A percentile compares a stretch with the other conserved stretches of the same genome.
These are phyloP conservation scores for Arion vulgaris DNA, from an alignment of 1,140 invertebrate genomes.

Conservation along the genomic window DNA sequence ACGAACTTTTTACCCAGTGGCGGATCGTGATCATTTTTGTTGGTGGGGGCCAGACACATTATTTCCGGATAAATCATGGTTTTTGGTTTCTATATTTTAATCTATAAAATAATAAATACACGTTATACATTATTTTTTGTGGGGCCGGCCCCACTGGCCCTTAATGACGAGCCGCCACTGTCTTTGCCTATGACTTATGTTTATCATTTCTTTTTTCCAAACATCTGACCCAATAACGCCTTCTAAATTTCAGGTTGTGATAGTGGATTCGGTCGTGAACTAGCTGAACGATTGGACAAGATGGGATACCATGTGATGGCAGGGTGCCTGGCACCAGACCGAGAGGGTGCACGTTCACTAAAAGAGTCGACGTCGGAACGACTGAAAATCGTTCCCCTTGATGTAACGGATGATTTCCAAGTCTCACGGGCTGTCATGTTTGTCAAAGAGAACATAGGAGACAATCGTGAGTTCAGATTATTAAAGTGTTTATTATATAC, in stretches of 20 bases:
- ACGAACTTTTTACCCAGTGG: too few relatives aligned
- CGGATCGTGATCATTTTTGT: too few relatives aligned
- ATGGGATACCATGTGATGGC: slow-evolving; percentile 76
- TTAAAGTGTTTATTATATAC: not conserved
- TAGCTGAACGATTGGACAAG: slow-evolving; percentile 70
- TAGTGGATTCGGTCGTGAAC: slow-evolving; percentile 65
- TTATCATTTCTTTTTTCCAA: too few relatives aligned
- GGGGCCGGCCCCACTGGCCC: too few relatives aligned
- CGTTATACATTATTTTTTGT: too few relatives aligned
- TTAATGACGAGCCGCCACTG: too few relatives aligned
- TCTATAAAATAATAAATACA: too few relatives aligned
- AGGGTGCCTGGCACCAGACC: slow-evolving; percentile 78
- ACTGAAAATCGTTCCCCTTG: slow-evolving; percentile 59
- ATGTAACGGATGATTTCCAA: slow-evolving; percentile 66
- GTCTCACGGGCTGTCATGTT: slow-evolving; percentile 54
- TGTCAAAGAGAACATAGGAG: slow-evolving; percentile 59
- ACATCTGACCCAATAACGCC: too few relatives aligned
- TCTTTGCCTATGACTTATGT: too few relatives aligned
- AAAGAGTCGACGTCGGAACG: slow-evolving; percentile 58
- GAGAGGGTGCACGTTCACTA: slow-evolving; percentile 70
- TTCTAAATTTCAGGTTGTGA: slow-evolving; percentile 66
- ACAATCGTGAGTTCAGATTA: slow-evolving; percentile 52
- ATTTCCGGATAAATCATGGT: too few relatives aligned
- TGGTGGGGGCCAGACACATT: too few relatives aligned
- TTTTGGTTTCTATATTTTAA: too few relatives aligned